phyloP scores from a whole-genome alignment of 2,888 invertebrate genomes.

The Metacarcinus magister region DNA sequence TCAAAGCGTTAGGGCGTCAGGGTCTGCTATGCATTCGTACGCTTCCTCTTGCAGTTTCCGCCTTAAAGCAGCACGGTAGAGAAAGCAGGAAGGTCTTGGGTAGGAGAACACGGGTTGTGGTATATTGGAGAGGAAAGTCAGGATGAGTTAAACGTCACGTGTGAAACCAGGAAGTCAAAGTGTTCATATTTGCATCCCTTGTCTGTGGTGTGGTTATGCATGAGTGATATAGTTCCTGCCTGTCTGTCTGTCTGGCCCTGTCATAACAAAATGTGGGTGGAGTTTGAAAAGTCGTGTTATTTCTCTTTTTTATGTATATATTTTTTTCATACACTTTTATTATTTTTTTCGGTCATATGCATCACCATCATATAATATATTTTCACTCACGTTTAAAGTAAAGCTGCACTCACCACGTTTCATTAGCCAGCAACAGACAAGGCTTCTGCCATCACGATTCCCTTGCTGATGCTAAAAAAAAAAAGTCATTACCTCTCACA shows the following conservation, averaged over 20 bases:
- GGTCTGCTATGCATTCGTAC: not conserved
- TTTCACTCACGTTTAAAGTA: slow-evolving; percentile 17
- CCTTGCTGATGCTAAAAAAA: too few relatives aligned
- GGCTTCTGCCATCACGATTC: too few relatives aligned
- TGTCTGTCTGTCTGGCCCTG: too few relatives aligned
- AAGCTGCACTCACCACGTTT: not conserved
- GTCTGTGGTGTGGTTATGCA: not conserved
- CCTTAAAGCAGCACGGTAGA: not conserved
- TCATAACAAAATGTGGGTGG: not conserved
- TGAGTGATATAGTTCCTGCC: not conserved
- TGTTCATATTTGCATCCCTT: not conserved
- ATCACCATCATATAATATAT: not conserved
- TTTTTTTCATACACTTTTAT: too few relatives aligned
- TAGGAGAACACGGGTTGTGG: not conserved
- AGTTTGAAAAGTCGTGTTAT: not conserved
- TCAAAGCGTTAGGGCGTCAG: not conserved
- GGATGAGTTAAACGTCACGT: not conserved
- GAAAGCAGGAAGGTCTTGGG: not conserved
- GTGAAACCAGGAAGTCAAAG: not conserved
- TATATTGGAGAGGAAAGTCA: not conserved
- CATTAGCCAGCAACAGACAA: not conserved
- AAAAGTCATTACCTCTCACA: too few relatives aligned
- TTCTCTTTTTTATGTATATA: not conserved
- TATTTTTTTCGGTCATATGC: not conserved
- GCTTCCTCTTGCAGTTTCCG: not conserved